Base-by-base conservation (phyloP, 2,888 invertebrate genomes). In the Alloscopus bannaensis region DNA sequence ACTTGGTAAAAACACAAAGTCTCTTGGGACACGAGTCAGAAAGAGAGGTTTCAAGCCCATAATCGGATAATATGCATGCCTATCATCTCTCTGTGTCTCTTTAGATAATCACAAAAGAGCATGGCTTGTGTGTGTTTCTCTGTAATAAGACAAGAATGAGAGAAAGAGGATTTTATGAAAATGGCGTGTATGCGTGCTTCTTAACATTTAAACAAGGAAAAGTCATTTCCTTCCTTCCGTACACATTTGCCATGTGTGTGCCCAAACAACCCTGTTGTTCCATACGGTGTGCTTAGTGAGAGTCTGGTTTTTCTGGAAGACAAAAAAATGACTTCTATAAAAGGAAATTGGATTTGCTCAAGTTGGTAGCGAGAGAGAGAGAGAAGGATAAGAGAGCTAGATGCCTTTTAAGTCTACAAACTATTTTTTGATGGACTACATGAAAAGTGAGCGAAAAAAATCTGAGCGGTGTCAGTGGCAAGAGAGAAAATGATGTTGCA, bases 331-430 rank as follows among this genome's bases (percentile, higher is more conserved):
- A 57, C 62, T 69, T 70, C 77, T 57, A 70, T 57, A 77, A 52
- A 64, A 52, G 77, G 77, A 77, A 62, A 77, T 70, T 77, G 70
- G 70, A 65, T 77, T 55, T 70, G 77, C 69, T 77, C 40, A 77
- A 76, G 69, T 62, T 76, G 69, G 76, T 76, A 76, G 76, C n/a
- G n/a, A n/a, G n/a, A n/a, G n/a, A n/a, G n/a, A n/a, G n/a, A n/a
- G n/a, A n/a, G n/a, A n/a, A n/a, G n/a, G n/a, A n/a, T n/a, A n/a
- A n/a, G n/a, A n/a, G n/a, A n/a, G n/a, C 76, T 62, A 42, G 52
- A 42, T 69, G 24, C 76, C 76, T 69, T 76, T 76, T 76, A 76
- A 68, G 76, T 76, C 69, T 69, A 55, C 69, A 76, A 76, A n/a
- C n/a, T n/a, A n/a, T n/a, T n/a, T n/a, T 69, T 60, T 76, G 76